Evolutionary conservation across 2,888 invertebrate species (phyloP), one percentile per base, ranked within the genome.

Genomic region (Acholoe squamosa): DNA sequence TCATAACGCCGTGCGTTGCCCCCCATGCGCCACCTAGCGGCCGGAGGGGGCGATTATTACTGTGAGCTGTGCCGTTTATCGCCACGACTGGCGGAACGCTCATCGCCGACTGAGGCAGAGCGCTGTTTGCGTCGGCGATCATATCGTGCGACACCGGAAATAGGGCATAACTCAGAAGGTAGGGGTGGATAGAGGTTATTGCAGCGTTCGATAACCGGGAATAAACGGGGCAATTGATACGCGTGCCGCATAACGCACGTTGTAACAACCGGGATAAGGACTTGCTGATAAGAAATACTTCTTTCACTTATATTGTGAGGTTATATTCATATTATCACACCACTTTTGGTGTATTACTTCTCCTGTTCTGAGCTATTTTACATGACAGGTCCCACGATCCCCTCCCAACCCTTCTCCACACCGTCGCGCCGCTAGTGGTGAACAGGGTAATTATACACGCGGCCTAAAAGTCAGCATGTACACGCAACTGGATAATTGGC

Each of bases 401-500:
- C 43, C n/a, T n/a, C n/a, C n/a, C n/a, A n/a, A n/a, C n/a, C n/a
- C n/a, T n/a, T n/a, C n/a, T n/a, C n/a, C n/a, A n/a, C n/a, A n/a
- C n/a, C n/a, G n/a, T n/a, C 31, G 28, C 77, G 77, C 34, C 77
- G 10, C 22, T 54, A 52, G 43, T 52, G 54, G 56, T 25, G 54
- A 43, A 34, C 52, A 77, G 84, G 86, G 54, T 86, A 86, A 86
- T 86, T 86, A 86, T 33, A 86, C 33, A 86, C 54, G 28, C 54
- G 16, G 86, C 86, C 31, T 52, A 86, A 86, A 86, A 86, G 86
- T 86, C 86, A 54, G 34, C 43, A 43, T 43, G 34, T 31, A 54
- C 86, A 86, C 86, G 86, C 86, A 86, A 86, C 54, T 56, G 7
- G 52, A 31, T 86, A 86, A 86, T 86, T 86, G 86, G 31, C 86